Conservation (phyloP, 2,113 vertebrate genomes). For the Pluvianellus socialis region DNA sequence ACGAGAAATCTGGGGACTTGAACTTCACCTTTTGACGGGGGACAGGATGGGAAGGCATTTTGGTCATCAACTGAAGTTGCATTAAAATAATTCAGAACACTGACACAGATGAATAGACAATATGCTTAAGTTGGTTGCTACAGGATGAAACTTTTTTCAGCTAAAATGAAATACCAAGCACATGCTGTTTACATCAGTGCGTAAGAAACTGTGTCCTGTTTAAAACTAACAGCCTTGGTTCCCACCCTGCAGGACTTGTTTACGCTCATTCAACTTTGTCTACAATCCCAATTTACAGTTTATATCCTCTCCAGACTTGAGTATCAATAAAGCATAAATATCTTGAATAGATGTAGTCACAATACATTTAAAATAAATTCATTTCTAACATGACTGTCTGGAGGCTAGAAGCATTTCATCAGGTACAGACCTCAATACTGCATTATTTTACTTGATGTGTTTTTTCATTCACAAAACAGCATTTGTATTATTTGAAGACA, state of each 20-base stretch:
- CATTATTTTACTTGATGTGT: background rate
- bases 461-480: slow-evolving; percentile 12
- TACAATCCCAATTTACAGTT: background rate
- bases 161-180: background rate
- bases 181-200: background rate
- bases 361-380: background rate
- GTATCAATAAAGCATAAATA: background rate
- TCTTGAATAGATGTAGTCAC: background rate
- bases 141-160: background rate
- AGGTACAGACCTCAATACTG: background rate
- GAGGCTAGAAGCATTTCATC: background rate
- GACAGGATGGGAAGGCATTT: background rate
- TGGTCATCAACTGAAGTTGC: background rate
- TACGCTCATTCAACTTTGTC: background rate
- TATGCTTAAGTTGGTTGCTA: background rate
- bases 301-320: background rate
- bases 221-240: background rate
- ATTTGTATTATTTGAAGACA: slow-evolving; percentile 15
- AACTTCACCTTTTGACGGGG: background rate
- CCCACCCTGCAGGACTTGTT: background rate
- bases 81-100: background rate
- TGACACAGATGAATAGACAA: background rate
- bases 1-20: background rate
- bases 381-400: background rate
- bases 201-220: background rate